Conservation (phyloP, 1,140 invertebrate genomes). For the Lethrus apterus region DNA sequence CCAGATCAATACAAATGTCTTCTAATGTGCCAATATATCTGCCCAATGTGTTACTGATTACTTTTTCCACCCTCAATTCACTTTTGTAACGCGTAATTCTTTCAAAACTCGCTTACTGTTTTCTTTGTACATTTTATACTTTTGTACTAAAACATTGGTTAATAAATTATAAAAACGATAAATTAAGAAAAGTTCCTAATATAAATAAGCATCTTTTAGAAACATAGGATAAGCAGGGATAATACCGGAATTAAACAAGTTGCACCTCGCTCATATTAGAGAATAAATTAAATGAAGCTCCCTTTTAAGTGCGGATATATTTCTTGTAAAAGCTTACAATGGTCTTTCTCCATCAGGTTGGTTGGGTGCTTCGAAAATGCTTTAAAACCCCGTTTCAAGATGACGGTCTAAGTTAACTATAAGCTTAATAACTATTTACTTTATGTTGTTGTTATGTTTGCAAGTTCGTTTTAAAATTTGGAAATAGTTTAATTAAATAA, state of each 20-base stretch:
- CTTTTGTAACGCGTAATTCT: too few species aligned
- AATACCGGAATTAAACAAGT: slow-evolving; percentile 18
- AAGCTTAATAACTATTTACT: slow-evolving; percentile 21
- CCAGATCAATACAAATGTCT: too few species aligned
- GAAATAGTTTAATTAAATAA: slow-evolving; percentile 16
- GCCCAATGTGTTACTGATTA: too few species aligned
- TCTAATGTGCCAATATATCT: too few species aligned
- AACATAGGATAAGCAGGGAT: slow-evolving; percentile 14
- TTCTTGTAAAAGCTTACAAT: slow-evolving; percentile 9
- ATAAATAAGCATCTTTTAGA: too few species aligned
- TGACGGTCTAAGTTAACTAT: slow-evolving; percentile 16
- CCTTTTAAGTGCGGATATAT: slow-evolving; percentile 16
- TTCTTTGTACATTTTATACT: too few species aligned
- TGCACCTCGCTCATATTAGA: slow-evolving; percentile 18
- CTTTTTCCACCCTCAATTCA: too few species aligned
- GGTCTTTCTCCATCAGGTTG: slow-evolving; percentile 11
- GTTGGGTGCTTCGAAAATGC: slow-evolving; percentile 3
- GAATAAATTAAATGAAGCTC: slow-evolving; percentile 19
- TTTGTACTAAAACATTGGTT: too few species aligned
- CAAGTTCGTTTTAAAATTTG: slow-evolving; percentile 5
- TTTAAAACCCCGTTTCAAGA: slow-evolving; percentile 2
- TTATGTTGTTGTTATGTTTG: slow-evolving; percentile 16
- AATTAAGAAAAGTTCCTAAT: too few species aligned
- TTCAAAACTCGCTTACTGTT: too few species aligned
- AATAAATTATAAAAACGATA: too few species aligned